Conservation (phyloP, 92 coral and sea anemone genomes). For the Umimayanthus chanpuru region DNA sequence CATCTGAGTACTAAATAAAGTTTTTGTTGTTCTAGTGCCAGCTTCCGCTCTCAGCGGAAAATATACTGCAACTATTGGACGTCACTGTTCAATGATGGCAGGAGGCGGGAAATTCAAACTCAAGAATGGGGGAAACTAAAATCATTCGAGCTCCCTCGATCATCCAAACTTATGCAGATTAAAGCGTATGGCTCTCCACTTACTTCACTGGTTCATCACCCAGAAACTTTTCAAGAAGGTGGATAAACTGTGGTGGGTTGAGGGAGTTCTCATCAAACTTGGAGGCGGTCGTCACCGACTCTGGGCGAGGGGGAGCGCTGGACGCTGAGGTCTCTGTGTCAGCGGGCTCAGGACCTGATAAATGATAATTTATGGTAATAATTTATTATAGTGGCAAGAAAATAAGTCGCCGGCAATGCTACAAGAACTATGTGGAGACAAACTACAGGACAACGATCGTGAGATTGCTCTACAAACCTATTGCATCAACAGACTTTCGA, state of each 20-base stretch:
- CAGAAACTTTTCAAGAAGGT: conserved; percentile 85
- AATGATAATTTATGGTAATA: too few species aligned
- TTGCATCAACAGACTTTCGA: too few species aligned
- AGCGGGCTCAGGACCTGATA: conserved; percentile 51
- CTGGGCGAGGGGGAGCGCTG: conserved; percentile 65
- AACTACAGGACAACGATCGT: neutral
- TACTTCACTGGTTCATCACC: conserved; percentile 85
- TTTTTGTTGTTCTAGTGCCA: too few species aligned
- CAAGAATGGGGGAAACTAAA: too few species aligned
- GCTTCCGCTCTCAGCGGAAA: too few species aligned
- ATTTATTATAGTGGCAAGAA: neutral
- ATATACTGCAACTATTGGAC: too few species aligned
- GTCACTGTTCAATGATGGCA: too few species aligned
- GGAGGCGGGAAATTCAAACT: too few species aligned
- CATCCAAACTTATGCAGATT: too few species aligned
- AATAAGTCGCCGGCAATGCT: neutral
- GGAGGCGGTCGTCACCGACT: conserved; percentile 87
- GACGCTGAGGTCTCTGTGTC: conserved; percentile 50
- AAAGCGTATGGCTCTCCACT: conserved; percentile 6
- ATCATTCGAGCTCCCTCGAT: too few species aligned
- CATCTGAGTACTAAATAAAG: too few species aligned
- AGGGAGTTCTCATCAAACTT: conserved; percentile 87
- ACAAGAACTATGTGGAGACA: neutral
- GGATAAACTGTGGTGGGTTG: conserved; percentile 88
- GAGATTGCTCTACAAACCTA: too few species aligned